Evolutionary conservation across 2,797 vertebrate genomes (phyloP).

Genomic region (Pantherophis vulpinus): DNA sequence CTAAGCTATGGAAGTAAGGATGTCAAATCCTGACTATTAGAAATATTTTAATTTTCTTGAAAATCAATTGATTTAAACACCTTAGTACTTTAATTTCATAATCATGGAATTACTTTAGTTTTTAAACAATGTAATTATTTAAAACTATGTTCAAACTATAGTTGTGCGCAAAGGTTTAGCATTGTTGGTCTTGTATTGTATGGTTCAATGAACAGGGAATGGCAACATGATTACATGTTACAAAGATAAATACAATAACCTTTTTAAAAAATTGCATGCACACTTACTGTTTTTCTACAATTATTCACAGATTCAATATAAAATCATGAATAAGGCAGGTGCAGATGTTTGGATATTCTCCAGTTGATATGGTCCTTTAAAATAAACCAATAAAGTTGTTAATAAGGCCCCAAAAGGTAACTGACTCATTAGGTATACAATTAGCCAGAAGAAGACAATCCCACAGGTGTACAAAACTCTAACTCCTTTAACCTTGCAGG

Average conservation of each 20-base stretch:
- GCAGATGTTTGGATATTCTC: background rate
- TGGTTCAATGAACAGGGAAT: background rate
- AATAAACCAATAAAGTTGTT: background rate
- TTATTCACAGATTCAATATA: background rate
- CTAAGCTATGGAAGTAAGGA: background rate
- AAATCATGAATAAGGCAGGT: background rate
- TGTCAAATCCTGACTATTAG: background rate
- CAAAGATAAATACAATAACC: background rate
- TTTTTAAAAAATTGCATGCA: background rate
- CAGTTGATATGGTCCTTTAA: background rate
- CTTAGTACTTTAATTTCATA: background rate
- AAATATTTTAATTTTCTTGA: background rate
- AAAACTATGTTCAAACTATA: background rate
- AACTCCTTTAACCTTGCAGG: background rate
- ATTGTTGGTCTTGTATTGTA: background rate
- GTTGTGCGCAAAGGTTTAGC: background rate
- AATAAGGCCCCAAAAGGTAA: background rate
- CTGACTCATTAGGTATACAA: background rate
- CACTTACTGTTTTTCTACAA: background rate
- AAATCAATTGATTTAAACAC: background rate
- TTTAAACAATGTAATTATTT: background rate
- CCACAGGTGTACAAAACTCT: background rate
- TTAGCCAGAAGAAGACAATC: background rate
- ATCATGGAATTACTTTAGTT: background rate
- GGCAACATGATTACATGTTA: background rate